A percentile compares a stretch with the other conserved stretches of the same genome.
Evolutionary conservation across 2,888 invertebrate species (phyloP).

Genomic region (Leptogaster cylindrica): DNA sequence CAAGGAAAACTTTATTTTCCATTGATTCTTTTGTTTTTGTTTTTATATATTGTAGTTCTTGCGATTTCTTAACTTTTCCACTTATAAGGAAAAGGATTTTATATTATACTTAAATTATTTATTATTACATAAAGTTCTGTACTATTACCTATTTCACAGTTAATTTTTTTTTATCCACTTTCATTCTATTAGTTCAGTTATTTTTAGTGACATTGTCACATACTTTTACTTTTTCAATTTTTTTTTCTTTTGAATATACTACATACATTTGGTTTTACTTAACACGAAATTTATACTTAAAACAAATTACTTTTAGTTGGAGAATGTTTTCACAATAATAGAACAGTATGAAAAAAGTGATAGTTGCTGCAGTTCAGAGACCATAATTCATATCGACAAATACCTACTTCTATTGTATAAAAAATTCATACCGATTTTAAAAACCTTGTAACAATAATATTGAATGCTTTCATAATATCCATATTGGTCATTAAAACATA

Average conservation of each 20-base stretch:
- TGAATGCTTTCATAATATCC: too few relatives aligned
- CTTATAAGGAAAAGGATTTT: slow-evolving; percentile 12
- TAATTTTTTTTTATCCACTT: slow-evolving; percentile 32
- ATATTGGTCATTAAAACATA: too few relatives aligned
- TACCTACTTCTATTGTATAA: too few relatives aligned
- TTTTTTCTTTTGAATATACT: slow-evolving; percentile 33
- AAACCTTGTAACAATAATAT: too few relatives aligned
- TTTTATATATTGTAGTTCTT: slow-evolving; percentile 33
- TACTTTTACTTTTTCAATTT: slow-evolving; percentile 28
- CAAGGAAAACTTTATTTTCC: slow-evolving; percentile 47
- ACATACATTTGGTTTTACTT: slow-evolving; percentile 29
- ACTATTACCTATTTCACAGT: slow-evolving; percentile 35
- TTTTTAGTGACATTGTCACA: slow-evolving; percentile 43
- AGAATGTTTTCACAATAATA: too few relatives aligned
- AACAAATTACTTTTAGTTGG: slow-evolving; percentile 7
- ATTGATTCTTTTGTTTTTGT: slow-evolving; percentile 33
- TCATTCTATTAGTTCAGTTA: slow-evolving; percentile 36
- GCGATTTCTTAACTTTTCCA: slow-evolving; percentile 25
- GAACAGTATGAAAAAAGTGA: too few relatives aligned
- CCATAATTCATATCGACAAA: too few relatives aligned
- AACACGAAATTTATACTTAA: slow-evolving; percentile 18
- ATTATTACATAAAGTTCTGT: slow-evolving; percentile 31
- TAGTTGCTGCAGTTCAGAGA: too few relatives aligned
- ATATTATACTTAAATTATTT: slow-evolving; percentile 13
- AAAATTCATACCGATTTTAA: too few relatives aligned